A percentile compares a stretch with the other conserved stretches of the same genome.
Evolutionary conservation across 2,113 vertebrate species (phyloP).

Genomic region (Aramus guarauna): DNA sequence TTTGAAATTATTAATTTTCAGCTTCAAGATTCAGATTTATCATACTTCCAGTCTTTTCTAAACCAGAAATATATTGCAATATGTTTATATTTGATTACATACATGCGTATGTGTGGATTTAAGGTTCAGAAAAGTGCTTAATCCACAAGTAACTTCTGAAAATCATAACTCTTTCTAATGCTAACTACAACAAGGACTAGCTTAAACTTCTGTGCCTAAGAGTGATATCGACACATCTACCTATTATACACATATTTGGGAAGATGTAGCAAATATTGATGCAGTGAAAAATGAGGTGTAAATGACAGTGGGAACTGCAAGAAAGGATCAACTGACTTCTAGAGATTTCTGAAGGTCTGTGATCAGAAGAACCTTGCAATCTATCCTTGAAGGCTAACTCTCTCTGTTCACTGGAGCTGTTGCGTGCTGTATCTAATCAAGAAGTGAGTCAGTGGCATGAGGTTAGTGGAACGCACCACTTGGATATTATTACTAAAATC

Average conservation of each 20-base stretch:
- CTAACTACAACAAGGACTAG: neutral
- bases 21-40: neutral
- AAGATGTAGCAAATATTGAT: neutral
- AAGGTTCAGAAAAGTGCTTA: neutral
- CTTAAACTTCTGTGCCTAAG: neutral
- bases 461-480: neutral
- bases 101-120: neutral
- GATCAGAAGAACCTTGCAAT: neutral
- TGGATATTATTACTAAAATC: neutral
- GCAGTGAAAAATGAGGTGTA: neutral
- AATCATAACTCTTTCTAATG: neutral
- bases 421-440: neutral
- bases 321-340: neutral
- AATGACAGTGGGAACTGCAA: neutral
- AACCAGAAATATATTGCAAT: neutral
- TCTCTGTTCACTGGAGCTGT: neutral
- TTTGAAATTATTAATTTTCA: neutral
- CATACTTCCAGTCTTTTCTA: neutral
- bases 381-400: neutral
- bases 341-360: neutral
- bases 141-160: neutral
- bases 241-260: neutral
- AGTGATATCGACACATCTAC: neutral
- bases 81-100: neutral
- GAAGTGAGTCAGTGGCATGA: slow-evolving; percentile 15